A percentile compares a stretch with the other conserved stretches of the same genome.
These are phyloP conservation scores for Eublepharis macularius DNA, from an alignment of 2,113 vertebrate species.

Conservation along the genomic window DNA sequence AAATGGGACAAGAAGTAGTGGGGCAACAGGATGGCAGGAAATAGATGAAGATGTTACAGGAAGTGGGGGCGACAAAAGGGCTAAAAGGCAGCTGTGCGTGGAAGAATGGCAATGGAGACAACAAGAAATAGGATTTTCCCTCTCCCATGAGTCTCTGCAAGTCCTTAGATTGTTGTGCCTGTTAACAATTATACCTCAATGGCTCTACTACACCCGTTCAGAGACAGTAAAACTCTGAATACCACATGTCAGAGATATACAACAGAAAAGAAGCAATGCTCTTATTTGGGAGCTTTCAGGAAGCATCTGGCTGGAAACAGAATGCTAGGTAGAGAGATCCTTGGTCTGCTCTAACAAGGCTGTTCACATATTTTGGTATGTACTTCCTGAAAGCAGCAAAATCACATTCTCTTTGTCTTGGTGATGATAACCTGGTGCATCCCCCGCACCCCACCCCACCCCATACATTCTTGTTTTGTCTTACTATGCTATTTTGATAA, in stretches of 20 bases:
- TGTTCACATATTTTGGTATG: not conserved
- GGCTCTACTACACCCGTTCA: not conserved
- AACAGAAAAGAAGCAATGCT: too few species aligned
- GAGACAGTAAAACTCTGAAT: not conserved
- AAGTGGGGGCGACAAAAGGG: too few species aligned
- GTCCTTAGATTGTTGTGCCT: not conserved
- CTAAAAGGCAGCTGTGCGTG: too few species aligned
- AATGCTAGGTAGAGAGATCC: not conserved
- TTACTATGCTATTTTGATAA: not conserved
- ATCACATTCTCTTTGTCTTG: not conserved
- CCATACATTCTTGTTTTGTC: slow-evolving; percentile 1
- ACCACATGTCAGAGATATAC: too few species aligned
- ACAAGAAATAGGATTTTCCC: too few species aligned
- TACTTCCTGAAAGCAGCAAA: not conserved
- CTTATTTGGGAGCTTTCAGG: not conserved
- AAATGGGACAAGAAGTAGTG: too few species aligned
- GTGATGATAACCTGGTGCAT: not conserved
- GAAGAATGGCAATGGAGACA: too few species aligned
- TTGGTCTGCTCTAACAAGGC: not conserved
- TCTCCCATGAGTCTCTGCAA: too few species aligned
- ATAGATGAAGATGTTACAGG: too few species aligned
- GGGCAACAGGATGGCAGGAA: too few species aligned
- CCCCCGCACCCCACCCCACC: not conserved
- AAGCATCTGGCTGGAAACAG: not conserved
- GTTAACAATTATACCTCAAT: not conserved